phyloP scores from a whole-genome alignment of 2,888 invertebrate genomes.

The Cephus sareptanus region DNA sequence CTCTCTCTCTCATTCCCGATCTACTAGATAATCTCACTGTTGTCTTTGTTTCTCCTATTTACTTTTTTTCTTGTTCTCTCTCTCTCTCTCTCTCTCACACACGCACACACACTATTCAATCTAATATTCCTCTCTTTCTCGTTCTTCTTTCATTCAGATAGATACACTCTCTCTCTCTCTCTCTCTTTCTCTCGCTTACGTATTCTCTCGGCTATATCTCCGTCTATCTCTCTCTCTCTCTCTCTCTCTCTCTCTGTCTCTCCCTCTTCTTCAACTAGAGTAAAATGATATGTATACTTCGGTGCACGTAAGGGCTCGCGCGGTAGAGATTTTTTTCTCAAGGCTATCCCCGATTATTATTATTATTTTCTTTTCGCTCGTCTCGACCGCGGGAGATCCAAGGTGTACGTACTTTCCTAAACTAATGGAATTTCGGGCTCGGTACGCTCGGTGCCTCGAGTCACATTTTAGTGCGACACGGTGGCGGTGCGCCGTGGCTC shows the following conservation, averaged over 20 bases:
- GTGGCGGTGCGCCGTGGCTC: conserved; percentile 46
- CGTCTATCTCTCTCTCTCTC: not conserved
- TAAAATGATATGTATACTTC: conserved; percentile 38
- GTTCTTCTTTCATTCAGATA: too few relatives aligned
- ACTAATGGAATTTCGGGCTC: conserved; percentile 36
- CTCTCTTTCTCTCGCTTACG: not conserved
- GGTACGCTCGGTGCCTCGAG: conserved; percentile 50
- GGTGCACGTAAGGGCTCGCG: conserved; percentile 12
- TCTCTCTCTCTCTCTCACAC: too few relatives aligned
- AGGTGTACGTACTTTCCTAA: conserved; percentile 22
- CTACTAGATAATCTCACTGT: too few relatives aligned
- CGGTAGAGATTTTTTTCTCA: not conserved
- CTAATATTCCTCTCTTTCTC: too few relatives aligned
- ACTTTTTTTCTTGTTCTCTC: too few relatives aligned
- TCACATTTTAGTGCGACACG: conserved; percentile 54
- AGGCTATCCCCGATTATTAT: conserved; percentile 1
- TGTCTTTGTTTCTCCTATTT: too few relatives aligned
- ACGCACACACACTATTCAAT: too few relatives aligned
- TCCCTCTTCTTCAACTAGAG: conserved; percentile 23
- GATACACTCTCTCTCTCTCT: not conserved
- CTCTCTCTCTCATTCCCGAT: too few relatives aligned
- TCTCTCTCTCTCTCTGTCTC: not conserved
- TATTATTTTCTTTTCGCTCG: not conserved
- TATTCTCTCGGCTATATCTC: conserved; percentile 10
- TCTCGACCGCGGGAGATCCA: conserved; percentile 3